Base-by-base conservation (phyloP, 2,113 vertebrate species). In the Picathartes gymnocephalus region DNA sequence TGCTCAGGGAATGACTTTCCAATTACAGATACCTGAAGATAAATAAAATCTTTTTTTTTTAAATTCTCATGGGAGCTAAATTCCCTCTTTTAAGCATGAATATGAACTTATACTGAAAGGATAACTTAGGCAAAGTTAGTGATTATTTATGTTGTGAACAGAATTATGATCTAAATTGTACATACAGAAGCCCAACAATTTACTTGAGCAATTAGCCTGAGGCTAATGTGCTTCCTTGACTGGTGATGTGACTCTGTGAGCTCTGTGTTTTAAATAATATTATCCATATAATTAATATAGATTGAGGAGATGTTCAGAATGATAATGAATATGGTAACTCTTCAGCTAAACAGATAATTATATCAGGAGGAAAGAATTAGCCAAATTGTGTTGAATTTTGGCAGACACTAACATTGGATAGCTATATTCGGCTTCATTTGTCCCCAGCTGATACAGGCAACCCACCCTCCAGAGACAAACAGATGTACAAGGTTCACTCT, bases 311-410 rank as follows among this genome's bases (percentile, higher is more conserved):
- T 93, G 86, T 64, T 86, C 94, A 92, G 94, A 83, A 92, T 90
- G 60, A 74, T 95, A 94, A 96, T 93, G 82, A 96, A 94, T 93
- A 92, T 84, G 82, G 57, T 77, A 90, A 93, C 80, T 90, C 82
- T 90, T 78, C 44, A 93, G 51, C 79, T 86, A 84, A 96, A 83
- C 25, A 94, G 86, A 92, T 94, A 97, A 96, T 93, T 88, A 23
- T 53, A 95, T 93, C 82, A 96, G 88, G 56, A 93, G 77, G 90
- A 96, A 97, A 97, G 86, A 92, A 96, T 96, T 94, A 96, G 47
- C 33, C 58, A 92, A 74, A 94, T 95, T 95, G 71, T 90, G 54
- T n/a, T 94, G 92, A 58, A 31, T 92, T 97, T 96, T 97, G 90
- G 92, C 92, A 85, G 94, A 80, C 74, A 48, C 44, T 81, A 71